Conservation (phyloP, 2,113 vertebrate genomes). For the Cynopterus brachyotis region DNA sequence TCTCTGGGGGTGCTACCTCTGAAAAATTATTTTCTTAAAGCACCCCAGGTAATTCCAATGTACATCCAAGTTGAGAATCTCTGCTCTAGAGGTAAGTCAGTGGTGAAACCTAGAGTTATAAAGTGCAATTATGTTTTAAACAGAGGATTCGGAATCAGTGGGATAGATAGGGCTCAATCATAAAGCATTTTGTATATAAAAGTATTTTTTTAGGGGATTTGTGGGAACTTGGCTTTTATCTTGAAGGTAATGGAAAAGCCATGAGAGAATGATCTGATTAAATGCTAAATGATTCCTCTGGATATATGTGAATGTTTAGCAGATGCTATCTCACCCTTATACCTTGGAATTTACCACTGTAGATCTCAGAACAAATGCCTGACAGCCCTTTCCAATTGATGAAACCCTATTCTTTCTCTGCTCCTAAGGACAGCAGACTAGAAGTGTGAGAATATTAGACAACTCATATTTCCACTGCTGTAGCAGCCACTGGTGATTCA, state of each 20-base stretch:
- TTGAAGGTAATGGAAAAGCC: background rate
- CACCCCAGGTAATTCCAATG: background rate
- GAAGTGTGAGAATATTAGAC: background rate
- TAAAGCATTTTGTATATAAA: background rate
- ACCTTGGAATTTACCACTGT: background rate
- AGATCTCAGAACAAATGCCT: background rate
- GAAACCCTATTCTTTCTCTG: background rate
- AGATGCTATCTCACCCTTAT: background rate
- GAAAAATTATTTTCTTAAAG: background rate
- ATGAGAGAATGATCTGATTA: background rate
- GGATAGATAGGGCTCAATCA: background rate
- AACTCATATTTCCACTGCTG: background rate
- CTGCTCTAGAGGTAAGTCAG: background rate
- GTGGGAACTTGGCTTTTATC: background rate
- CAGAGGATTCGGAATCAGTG: background rate
- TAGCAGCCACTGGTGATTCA: background rate
- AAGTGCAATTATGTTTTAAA: background rate
- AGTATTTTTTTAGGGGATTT: background rate
- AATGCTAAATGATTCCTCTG: background rate
- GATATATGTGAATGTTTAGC: background rate
- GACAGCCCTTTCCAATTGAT: background rate
- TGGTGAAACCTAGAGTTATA: background rate
- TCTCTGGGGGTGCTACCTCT: background rate
- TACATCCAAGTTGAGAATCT: conserved; percentile 8
- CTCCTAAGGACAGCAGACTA: background rate